Conservation (phyloP, 1,140 invertebrate species). For the Campodea augens region DNA sequence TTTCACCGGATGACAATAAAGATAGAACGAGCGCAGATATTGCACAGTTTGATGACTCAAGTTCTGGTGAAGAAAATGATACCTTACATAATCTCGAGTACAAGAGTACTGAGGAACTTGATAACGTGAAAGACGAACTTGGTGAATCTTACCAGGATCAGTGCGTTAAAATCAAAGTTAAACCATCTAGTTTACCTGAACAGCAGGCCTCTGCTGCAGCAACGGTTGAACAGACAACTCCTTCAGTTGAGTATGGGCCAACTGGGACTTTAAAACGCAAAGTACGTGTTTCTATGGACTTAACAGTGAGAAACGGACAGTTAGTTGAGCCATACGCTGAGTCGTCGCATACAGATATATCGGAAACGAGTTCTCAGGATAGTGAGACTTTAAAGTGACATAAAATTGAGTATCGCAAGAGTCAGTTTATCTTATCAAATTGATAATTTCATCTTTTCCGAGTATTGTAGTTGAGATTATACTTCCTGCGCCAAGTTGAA, state of each 20-base stretch:
- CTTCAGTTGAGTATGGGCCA: not conserved
- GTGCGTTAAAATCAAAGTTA: not conserved
- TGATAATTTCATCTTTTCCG: too few species aligned
- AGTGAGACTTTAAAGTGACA: too few species aligned
- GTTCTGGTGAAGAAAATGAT: slow-evolving; percentile 20
- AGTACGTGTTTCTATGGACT: not conserved
- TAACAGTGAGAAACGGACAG: not conserved
- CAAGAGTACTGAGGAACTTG: not conserved
- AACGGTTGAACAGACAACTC: not conserved
- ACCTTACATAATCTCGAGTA: slow-evolving; percentile 21
- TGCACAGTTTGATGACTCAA: slow-evolving; percentile 1
- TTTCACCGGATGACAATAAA: not conserved
- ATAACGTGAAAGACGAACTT: not conserved
- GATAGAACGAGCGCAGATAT: not conserved
- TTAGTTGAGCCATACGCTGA: not conserved
- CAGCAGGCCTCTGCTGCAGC: not conserved
- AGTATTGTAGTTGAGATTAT: too few species aligned
- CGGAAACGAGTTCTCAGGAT: too few species aligned
- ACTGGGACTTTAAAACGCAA: not conserved
- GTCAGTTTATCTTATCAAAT: too few species aligned
- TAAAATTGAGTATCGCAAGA: too few species aligned
- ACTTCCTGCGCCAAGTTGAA: too few species aligned
- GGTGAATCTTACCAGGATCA: not conserved
- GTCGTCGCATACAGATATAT: too few species aligned
- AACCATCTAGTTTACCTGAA: too few species aligned